Percentiles rank a stretch among this genome's conserved stretches.
phyloP scores from a whole-genome alignment of 2,888 invertebrate species.

The Andrena bicolor region DNA sequence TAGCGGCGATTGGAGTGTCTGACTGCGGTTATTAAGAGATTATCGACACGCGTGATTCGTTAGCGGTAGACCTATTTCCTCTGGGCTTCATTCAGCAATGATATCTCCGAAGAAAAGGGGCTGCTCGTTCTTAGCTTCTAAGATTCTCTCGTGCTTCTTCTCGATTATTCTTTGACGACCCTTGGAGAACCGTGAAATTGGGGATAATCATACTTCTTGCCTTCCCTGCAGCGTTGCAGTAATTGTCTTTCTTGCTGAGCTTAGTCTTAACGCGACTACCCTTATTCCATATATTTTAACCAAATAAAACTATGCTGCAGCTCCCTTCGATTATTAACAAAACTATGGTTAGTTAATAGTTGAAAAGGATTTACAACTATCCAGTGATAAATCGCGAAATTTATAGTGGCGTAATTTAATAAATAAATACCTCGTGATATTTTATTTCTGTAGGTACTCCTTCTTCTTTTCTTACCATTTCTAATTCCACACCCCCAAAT shows the following conservation, averaged over 20 bases:
- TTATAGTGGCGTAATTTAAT: too few species aligned
- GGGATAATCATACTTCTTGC: slow-evolving; percentile 17
- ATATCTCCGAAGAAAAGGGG: slow-evolving; percentile 8
- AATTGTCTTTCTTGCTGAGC: background rate
- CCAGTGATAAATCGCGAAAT: too few species aligned
- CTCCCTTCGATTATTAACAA: too few species aligned
- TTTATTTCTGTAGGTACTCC: too few species aligned
- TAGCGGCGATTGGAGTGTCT: background rate
- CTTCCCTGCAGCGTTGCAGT: background rate
- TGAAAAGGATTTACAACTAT: too few species aligned
- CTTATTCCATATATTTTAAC: background rate
- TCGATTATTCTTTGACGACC: slow-evolving; percentile 19
- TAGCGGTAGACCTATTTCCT: slow-evolving; percentile 19
- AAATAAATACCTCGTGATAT: too few species aligned
- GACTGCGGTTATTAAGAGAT: background rate
- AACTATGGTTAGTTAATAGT: too few species aligned
- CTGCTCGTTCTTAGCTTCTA: slow-evolving; percentile 16
- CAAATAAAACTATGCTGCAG: too few species aligned
- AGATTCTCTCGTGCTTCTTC: slow-evolving; percentile 15
- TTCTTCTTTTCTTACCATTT: too few species aligned
- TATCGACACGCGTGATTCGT: slow-evolving; percentile 21
- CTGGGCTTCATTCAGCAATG: background rate
- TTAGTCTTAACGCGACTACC: too few species aligned
- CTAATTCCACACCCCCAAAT: too few species aligned
- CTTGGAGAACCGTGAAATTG: slow-evolving; percentile 30